These are phyloP conservation scores for Choristoneura fumiferana DNA, from an alignment of 1,140 invertebrate species.

Conservation along the genomic window DNA sequence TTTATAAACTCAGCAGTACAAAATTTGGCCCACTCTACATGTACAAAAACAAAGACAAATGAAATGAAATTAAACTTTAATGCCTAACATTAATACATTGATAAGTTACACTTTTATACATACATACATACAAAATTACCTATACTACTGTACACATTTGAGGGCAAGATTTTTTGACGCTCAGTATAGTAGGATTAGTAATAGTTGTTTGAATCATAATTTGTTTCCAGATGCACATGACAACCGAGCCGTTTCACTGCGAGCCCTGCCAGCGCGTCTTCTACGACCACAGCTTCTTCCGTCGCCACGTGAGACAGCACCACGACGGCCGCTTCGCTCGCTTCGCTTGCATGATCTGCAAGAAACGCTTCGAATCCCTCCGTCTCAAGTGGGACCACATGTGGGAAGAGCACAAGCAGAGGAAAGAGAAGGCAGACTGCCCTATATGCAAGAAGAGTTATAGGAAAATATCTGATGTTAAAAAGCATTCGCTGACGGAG, in stretches of 20 bases:
- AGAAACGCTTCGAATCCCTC: neutral
- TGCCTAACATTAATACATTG: too few relatives aligned
- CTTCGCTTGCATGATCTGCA: conserved; percentile 28
- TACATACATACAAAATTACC: too few relatives aligned
- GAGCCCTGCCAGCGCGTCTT: conserved; percentile 38
- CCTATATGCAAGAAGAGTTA: conserved; percentile 28
- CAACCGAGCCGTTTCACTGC: conserved; percentile 35
- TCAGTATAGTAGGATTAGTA: too few relatives aligned
- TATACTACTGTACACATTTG: too few relatives aligned
- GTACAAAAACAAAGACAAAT: too few relatives aligned
- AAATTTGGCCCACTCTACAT: too few relatives aligned
- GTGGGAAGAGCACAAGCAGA: conserved; percentile 38
- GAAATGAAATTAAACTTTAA: too few relatives aligned
- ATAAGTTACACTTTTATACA: too few relatives aligned
- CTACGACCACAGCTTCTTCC: conserved; percentile 35
- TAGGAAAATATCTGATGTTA: conserved; percentile 31
- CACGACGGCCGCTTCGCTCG: neutral
- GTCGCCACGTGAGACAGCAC: conserved; percentile 31
- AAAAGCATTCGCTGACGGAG: conserved; percentile 24
- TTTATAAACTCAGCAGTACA: too few relatives aligned
- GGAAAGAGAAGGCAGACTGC: conserved; percentile 34
- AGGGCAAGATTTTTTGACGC: too few relatives aligned
- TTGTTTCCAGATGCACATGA: conserved; percentile 36
- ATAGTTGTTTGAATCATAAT: too few relatives aligned
- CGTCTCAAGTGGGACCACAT: conserved; percentile 43